Percentiles rank a stretch among this genome's conserved stretches.
These are phyloP conservation scores for Rissa tridactyla DNA, from an alignment of 2,113 vertebrate species.

Conservation along the genomic window DNA sequence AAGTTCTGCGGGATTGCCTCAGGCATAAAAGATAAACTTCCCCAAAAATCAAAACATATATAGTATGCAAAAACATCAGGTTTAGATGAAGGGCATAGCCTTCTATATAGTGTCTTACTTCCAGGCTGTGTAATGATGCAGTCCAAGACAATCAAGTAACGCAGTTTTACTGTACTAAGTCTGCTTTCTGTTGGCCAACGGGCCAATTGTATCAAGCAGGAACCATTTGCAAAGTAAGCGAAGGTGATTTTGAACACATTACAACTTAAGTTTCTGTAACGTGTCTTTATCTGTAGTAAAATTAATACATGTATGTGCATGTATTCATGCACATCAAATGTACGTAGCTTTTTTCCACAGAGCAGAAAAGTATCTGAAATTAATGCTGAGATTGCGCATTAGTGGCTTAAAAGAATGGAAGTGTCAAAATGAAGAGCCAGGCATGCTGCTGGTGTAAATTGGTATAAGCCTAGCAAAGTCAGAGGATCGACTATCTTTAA, in stretches of 20 bases:
- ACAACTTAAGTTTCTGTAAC: background rate
- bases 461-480: background rate
- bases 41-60: too few relatives aligned
- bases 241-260: background rate
- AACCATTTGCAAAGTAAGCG: background rate
- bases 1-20: background rate
- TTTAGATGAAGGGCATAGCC: background rate
- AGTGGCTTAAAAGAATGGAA: background rate
- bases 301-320: background rate
- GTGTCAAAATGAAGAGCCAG: background rate
- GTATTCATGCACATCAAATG: background rate
- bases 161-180: background rate
- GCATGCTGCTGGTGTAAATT: background rate
- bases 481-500: background rate
- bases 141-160: background rate
- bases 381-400: background rate
- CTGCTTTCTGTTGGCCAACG: background rate
- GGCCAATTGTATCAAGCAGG: background rate
- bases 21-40: background rate
- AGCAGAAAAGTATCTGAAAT: background rate
- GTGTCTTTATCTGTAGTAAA: rapidly evolving
- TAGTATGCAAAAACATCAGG: rapidly evolving
- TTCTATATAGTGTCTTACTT: background rate
- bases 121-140: background rate
- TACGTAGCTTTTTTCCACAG: background rate